Base-by-base conservation (phyloP, 2,888 invertebrate genomes). In the Doris montereyensis region DNA sequence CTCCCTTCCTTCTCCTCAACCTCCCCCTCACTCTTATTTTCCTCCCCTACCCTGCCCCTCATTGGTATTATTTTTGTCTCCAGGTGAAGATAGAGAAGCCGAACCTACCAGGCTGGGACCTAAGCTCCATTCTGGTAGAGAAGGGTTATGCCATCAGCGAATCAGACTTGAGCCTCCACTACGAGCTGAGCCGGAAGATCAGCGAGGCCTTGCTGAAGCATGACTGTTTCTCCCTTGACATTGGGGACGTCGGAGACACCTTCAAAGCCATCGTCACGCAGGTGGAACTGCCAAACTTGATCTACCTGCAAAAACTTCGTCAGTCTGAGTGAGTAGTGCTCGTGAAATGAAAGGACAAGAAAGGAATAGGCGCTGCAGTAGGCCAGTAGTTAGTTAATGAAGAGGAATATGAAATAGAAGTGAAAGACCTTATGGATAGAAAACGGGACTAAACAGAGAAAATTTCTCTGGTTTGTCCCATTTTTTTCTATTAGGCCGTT, bases 211-310 rank as follows among this genome's bases (percentile, higher is more conserved):
- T 77, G 30, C 62, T 67, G 41, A 86, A 35, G 84, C 84, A 77
- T 60, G 32, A 35, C 65, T 84, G 41, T 70, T 75, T 1, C 72
- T 81, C 17, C 62, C 82, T 60, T 52, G 76, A 35, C 34, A 71
- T 68, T 81, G 80, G 74, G 8, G 67, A 62, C 0, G 30, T 72
- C 0, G 78, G 81, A 10, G 83, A 84, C 28, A 79, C 72, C 5
- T 81, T 86, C 28, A 80, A 81, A 62, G 88, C 86, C 0, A 35
- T 83, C 1, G 80, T 88, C 32, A 87, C 88, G 10, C 86, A 88
- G 80, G 82, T 88, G 21, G 89, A 89, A 70, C 77, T 86, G 13
- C 88, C 88, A 17, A 84, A 88, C 81, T 76, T 88, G 72, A 86
- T 88, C 80, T 85, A 87, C 80, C 24, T 77, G 57, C 74, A 60